Base-by-base conservation (phyloP, 2,113 vertebrate species). In the Romanogobio albipinnatus region DNA sequence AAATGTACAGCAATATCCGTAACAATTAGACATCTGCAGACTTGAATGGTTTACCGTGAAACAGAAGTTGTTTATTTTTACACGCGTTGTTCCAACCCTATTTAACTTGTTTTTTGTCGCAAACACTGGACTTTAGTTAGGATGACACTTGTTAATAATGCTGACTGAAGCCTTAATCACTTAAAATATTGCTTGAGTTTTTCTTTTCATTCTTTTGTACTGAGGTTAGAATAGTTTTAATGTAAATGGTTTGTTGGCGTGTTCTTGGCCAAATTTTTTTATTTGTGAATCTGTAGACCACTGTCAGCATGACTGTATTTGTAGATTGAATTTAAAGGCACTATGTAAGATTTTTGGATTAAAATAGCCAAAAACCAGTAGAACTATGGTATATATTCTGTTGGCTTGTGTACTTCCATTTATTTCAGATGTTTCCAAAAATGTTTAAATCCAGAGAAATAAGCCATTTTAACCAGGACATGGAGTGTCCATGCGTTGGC, bases 191-290 rank as follows among this genome's bases (percentile, higher is more conserved):
- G 3, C 29, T 33, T 2, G 29, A 33, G 2, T 43, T 2, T 45
- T 10, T 47, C 11, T 3, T 45, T 11, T 3, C 3, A n/a, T 49
- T 51, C 0, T 15, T 51, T 51, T 15, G 1, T 29, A 14, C 8
- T 17, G 14, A 66, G 62, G 3, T 39, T 0, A 0, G 9, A 39
- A 17, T 43, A 2, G 0, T 6, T 15, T 5, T 11, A 14, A 68
- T 10, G 9, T 22, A 10, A 70, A 10, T 39, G 33, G 19, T 3
- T 66, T 39, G 15, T 29, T 29, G 24, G 1, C 1, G 62, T 66
- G 5, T 11, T 70, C 4, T 9, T 43, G 36, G 36, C 19, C 15
- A n/a, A 43, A 0, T 39, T 68, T 51, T 15, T 39, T 3, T 5
- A 0, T 3, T 0, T 36, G 11, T 29, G 4, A 62, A 1, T 36